Conservation (phyloP, 1,140 invertebrate species). For the Brachionus sp. region DNA sequence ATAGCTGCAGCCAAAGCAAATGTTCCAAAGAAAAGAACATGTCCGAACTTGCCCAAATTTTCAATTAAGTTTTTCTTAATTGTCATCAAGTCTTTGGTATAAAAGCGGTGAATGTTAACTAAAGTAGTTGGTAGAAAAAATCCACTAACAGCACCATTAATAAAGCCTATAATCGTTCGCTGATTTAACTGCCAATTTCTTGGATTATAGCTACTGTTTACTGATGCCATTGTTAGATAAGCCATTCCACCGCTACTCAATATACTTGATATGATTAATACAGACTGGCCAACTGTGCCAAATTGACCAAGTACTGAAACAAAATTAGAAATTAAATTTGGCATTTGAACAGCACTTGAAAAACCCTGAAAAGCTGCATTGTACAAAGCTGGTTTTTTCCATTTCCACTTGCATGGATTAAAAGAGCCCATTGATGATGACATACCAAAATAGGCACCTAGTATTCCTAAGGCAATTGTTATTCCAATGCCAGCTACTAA, state of each 20-base stretch:
- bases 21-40: not conserved
- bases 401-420: constrained; percentile 18
- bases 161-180: not conserved
- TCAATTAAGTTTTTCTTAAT: not conserved
- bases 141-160: not conserved
- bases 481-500: not conserved
- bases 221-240: not conserved
- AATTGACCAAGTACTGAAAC: not conserved
- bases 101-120: not conserved
- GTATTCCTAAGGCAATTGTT: not conserved
- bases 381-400: not conserved
- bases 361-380: constrained; percentile 17
- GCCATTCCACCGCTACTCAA: not conserved
- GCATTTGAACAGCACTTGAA: not conserved
- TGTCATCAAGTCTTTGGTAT: not conserved
- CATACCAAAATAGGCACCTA: not conserved
- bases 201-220: constrained; percentile 1
- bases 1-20: not conserved
- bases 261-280: not conserved
- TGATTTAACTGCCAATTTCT: not conserved
- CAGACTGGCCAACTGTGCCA: not conserved
- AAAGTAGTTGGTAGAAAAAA: not conserved
- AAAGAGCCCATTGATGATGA: not conserved
- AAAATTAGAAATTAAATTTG: not conserved
- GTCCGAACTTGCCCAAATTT: not conserved